Percentiles rank a stretch among this genome's conserved stretches.
Conservation (phyloP, 2,113 vertebrate species). For the Oncorhynchus keta region DNA sequence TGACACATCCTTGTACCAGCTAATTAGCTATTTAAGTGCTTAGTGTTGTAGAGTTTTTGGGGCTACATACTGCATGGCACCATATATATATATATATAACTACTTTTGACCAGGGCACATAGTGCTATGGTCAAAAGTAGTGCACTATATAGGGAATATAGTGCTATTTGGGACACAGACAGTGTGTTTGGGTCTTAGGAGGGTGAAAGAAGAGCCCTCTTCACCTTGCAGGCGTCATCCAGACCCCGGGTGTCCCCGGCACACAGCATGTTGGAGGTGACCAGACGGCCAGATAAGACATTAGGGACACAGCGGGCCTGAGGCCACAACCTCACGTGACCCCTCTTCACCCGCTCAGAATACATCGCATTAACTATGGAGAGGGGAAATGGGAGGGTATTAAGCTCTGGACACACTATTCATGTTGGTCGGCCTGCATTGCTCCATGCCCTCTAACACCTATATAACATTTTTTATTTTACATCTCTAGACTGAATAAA, state of each 20-base stretch:
- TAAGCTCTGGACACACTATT: no score
- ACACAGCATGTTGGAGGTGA: constrained; percentile 92
- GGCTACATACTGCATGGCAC: not conserved
- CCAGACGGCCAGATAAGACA: constrained; percentile 69
- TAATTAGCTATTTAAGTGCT: no score
- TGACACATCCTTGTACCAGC: no score
- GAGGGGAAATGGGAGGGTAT: not conserved
- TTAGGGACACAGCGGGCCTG: constrained; percentile 78
- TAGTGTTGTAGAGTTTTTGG: not conserved
- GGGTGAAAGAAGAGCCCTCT: not conserved
- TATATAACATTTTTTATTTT: no score
- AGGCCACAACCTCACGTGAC: constrained; percentile 86
- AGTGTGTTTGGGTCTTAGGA: not conserved
- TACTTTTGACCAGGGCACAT: no score
- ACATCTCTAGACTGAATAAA: no score
- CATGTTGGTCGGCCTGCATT: no score
- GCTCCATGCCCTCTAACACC: no score
- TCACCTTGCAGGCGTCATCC: constrained; percentile 95
- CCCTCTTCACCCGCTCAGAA: constrained; percentile 87
- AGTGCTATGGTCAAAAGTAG: no score
- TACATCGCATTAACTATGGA: constrained; percentile 79
- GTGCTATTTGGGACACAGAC: not conserved
- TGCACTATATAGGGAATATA: no score
- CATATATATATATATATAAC: not conserved
- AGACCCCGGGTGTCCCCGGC: constrained; percentile 88